Evolutionary conservation across 2,888 invertebrate genomes (phyloP).

Genomic region (Meliscaeva auricollis): DNA sequence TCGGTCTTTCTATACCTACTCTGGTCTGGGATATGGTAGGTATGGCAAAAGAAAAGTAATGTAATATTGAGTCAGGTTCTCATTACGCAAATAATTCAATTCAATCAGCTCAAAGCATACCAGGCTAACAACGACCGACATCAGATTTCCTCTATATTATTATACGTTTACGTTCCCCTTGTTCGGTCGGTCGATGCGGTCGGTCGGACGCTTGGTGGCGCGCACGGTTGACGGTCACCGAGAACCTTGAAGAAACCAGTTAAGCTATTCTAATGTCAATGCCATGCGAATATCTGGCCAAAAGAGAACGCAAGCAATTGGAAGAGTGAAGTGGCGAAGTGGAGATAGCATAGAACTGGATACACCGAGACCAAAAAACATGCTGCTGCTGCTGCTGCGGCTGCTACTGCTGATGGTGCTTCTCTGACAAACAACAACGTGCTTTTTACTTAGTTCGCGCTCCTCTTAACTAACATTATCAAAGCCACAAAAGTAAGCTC

Average conservation of each 20-base stretch:
- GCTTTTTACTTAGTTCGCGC: constrained; percentile 51
- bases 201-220: constrained; percentile 17
- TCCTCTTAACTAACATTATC: constrained; percentile 42
- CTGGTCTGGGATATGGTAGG: neutral
- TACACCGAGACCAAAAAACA: constrained; percentile 9
- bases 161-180: constrained; percentile 62
- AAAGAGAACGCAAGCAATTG: constrained; percentile 57
- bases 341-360: constrained; percentile 27
- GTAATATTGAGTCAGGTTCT: constrained; percentile 61
- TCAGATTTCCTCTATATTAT: constrained; percentile 46
- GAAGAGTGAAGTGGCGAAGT: constrained; percentile 9
- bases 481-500: neutral
- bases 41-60: constrained; percentile 31
- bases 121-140: neutral
- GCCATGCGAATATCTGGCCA: constrained; percentile 79
- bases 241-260: constrained; percentile 84
- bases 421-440: constrained; percentile 67
- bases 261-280: constrained; percentile 83
- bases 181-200: neutral
- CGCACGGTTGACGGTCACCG: constrained; percentile 77
- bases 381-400: neutral
- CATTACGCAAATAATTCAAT: constrained; percentile 72
- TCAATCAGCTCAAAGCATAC: constrained; percentile 56
- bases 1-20: too few relatives aligned
- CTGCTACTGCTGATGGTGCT: constrained; percentile 2